Percentiles rank a stretch among this genome's conserved stretches.
phyloP scores from a whole-genome alignment of 2,113 vertebrate species.

The Jaculus jaculus region DNA sequence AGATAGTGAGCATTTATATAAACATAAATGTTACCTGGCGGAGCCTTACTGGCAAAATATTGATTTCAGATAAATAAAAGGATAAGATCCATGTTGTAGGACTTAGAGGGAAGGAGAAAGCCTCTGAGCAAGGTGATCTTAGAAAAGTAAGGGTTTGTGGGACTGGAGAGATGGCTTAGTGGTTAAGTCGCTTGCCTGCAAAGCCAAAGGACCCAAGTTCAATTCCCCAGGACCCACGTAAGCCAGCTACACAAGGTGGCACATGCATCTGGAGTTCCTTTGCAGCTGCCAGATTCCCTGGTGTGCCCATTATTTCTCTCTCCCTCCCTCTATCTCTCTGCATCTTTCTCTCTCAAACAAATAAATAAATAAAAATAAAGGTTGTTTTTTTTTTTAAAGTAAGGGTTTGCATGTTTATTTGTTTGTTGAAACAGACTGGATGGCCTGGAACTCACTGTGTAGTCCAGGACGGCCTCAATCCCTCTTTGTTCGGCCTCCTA shows the following conservation, averaged over 20 bases:
- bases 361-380: too few relatives aligned
- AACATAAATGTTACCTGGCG: slow-evolving; percentile 14
- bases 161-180: too few relatives aligned
- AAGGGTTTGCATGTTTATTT: background rate
- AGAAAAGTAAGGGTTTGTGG: background rate
- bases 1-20: background rate
- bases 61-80: slow-evolving; percentile 9
- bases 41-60: slow-evolving; percentile 27
- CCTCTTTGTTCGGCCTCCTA: background rate
- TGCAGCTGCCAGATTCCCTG: too few relatives aligned
- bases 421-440: background rate
- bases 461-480: background rate
- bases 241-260: too few relatives aligned
- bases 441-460: background rate
- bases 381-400: too few relatives aligned
- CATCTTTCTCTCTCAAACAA: too few relatives aligned
- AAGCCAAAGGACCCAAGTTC: too few relatives aligned
- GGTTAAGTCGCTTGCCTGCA: too few relatives aligned
- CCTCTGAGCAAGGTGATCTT: background rate
- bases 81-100: background rate
- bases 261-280: too few relatives aligned
- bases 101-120: background rate
- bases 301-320: too few relatives aligned
- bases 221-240: too few relatives aligned
- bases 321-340: too few relatives aligned